phyloP scores from a whole-genome alignment of 1,140 invertebrate genomes.

The Tetramorium parvispinum region DNA sequence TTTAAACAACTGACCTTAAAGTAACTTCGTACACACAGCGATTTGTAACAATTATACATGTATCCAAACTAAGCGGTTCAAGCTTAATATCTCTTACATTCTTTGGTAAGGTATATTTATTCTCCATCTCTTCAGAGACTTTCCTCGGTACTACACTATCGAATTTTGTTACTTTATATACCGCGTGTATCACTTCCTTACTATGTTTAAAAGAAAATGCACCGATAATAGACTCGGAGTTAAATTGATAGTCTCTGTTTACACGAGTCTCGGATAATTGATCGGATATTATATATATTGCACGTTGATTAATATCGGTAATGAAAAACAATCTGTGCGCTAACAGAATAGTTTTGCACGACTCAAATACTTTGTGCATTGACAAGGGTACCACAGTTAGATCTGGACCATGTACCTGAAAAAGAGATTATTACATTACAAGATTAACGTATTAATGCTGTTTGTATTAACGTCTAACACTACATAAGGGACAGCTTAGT shows the following conservation, averaged over 20 bases:
- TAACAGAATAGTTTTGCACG: conserved; percentile 86
- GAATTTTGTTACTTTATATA: conserved; percentile 84
- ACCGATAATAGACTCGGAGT: conserved; percentile 85
- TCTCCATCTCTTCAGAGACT: conserved; percentile 77
- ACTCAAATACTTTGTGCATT: conserved; percentile 89
- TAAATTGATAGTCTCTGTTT: conserved; percentile 87
- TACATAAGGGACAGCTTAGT: too few relatives aligned
- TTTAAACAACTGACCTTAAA: conserved; percentile 86
- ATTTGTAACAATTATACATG: conserved; percentile 91
- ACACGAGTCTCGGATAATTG: conserved; percentile 87
- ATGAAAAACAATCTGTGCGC: conserved; percentile 89
- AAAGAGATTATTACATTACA: conserved; percentile 28
- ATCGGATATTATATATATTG: conserved; percentile 87
- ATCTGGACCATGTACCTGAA: conserved; percentile 88
- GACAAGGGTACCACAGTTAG: conserved; percentile 89
- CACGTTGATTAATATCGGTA: conserved; percentile 84
- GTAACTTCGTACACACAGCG: conserved; percentile 89
- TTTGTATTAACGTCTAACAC: too few relatives aligned
- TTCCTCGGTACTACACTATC: conserved; percentile 74
- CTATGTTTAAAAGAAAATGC: conserved; percentile 86
- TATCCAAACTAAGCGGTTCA: conserved; percentile 86
- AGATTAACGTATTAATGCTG: not conserved
- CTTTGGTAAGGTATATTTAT: conserved; percentile 82
- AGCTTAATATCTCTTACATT: conserved; percentile 86
- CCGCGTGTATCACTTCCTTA: conserved; percentile 84